phyloP scores from a whole-genome alignment of 1,140 invertebrate genomes.

The Caenorhabditis tropicalis region DNA sequence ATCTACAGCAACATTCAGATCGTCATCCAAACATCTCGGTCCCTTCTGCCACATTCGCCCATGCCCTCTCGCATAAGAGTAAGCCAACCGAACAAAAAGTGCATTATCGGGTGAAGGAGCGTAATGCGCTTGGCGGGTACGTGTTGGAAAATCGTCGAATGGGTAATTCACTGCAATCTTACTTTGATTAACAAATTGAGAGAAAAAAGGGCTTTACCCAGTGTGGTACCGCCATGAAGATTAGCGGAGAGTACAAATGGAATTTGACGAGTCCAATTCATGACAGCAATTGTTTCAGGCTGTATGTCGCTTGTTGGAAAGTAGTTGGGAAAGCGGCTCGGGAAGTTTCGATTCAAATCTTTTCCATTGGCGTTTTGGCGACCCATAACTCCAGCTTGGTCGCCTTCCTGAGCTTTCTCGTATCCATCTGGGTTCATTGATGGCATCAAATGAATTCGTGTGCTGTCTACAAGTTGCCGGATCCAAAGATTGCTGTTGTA shows the following conservation, averaged over 20 bases:
- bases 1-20: constrained; percentile 65
- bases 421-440: constrained; percentile 94
- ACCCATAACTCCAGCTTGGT: constrained; percentile 74
- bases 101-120: constrained; percentile 78
- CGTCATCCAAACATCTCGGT: constrained; percentile 55
- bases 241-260: constrained; percentile 95
- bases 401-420: constrained; percentile 58
- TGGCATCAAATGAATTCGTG: constrained; percentile 86
- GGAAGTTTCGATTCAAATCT: constrained; percentile 95
- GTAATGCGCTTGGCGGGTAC: constrained; percentile 66
- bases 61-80: constrained; percentile 79
- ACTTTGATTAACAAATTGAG: constrained; percentile 8
- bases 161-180: constrained; percentile 80
- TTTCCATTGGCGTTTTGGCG: constrained; percentile 82
- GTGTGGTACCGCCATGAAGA: constrained; percentile 88
- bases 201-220: constrained; percentile 73
- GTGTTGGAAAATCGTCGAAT: constrained; percentile 80
- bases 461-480: constrained; percentile 81
- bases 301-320: constrained; percentile 45
- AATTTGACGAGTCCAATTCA: constrained; percentile 84
- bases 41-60: constrained; percentile 63
- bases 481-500: constrained; percentile 80
- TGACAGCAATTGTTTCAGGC: constrained; percentile 87
- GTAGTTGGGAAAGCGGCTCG: constrained; percentile 72
- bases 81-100: constrained; percentile 83